These are phyloP conservation scores for Dermochelys coriacea DNA, from an alignment of 2,797 vertebrate genomes.

Conservation along the genomic window DNA sequence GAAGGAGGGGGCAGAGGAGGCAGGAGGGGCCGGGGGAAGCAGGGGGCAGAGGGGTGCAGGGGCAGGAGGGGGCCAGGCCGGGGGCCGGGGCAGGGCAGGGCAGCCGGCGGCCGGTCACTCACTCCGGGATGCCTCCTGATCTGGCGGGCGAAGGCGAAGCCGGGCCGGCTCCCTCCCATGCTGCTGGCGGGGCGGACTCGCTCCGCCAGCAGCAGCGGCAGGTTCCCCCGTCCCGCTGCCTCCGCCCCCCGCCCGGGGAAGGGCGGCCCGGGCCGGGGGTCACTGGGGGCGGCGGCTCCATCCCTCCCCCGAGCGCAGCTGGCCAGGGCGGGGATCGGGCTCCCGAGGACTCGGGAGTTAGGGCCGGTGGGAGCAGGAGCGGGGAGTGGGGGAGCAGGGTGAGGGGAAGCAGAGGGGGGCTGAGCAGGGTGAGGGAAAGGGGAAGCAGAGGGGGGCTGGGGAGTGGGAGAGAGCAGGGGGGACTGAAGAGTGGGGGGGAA, in stretches of 20 bases:
- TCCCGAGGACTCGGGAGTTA: neutral
- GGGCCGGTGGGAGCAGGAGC: no score
- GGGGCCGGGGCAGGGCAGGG: neutral
- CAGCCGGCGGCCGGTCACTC: slow-evolving; percentile 58
- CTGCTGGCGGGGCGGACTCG: neutral
- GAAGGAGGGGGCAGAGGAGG: neutral
- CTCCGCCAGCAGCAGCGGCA: neutral
- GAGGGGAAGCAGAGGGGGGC: no score
- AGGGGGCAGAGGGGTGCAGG: neutral
- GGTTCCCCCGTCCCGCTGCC: neutral
- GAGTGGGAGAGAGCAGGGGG: no score
- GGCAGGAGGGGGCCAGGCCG: no score
- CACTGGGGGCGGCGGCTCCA: neutral
- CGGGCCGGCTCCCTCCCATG: slow-evolving; percentile 49
- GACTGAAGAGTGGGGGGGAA: no score
- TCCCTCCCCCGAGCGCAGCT: neutral
- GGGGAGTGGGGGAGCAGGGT: neutral
- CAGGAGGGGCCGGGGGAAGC: no score
- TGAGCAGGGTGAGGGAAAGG: no score
- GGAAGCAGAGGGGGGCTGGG: no score
- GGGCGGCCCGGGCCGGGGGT: neutral
- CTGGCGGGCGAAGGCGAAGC: slow-evolving; percentile 66
- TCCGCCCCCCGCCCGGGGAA: neutral
- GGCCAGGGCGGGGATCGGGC: no score
- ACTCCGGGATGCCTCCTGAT: slow-evolving; percentile 80